Percentiles rank a stretch among this genome's conserved stretches.
These are phyloP conservation scores for Drosophila sechellia DNA, from an alignment of 1,140 invertebrate species.

Conservation along the genomic window DNA sequence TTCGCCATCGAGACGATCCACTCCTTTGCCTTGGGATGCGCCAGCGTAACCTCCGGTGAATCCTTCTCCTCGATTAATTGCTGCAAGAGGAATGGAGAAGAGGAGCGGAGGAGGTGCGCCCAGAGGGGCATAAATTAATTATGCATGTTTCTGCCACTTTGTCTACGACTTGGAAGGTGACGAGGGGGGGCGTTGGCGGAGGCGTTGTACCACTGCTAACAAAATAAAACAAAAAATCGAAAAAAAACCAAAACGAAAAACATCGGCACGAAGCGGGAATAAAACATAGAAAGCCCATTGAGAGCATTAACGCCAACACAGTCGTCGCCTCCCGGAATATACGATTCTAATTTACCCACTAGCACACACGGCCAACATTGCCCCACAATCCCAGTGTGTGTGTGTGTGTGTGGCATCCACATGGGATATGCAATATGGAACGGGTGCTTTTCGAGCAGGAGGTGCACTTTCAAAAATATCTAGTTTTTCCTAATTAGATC, in stretches of 20 bases:
- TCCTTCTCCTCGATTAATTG: slow-evolving; percentile 80
- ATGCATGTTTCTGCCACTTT: slow-evolving; percentile 72
- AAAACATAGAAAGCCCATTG: slow-evolving; percentile 83
- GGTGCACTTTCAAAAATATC: slow-evolving; percentile 25
- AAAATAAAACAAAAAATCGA: slow-evolving; percentile 18
- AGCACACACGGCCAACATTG: slow-evolving; percentile 32
- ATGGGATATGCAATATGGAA: slow-evolving; percentile 38
- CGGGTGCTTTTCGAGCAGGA: background rate
- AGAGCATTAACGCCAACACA: slow-evolving; percentile 81
- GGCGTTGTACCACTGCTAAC: background rate
- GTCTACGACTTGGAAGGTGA: slow-evolving; percentile 22
- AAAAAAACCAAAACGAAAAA: slow-evolving; percentile 33
- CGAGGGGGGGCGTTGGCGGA: background rate
- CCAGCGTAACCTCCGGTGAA: slow-evolving; percentile 68
- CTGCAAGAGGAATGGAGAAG: slow-evolving; percentile 21
- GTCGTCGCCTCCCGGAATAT: slow-evolving; percentile 65
- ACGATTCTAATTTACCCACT: slow-evolving; percentile 46
- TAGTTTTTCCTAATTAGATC: background rate
- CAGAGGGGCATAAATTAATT: slow-evolving; percentile 76
- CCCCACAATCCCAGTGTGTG: slow-evolving; percentile 51
- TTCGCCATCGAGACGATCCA: slow-evolving; percentile 93
- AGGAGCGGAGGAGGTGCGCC: background rate
- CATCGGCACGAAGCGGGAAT: slow-evolving; percentile 62
- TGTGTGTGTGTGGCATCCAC: slow-evolving; percentile 54
- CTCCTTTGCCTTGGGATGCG: slow-evolving; percentile 89